These are phyloP conservation scores for Lasioglossum villosulum DNA, from an alignment of 2,888 invertebrate species.

Conservation along the genomic window DNA sequence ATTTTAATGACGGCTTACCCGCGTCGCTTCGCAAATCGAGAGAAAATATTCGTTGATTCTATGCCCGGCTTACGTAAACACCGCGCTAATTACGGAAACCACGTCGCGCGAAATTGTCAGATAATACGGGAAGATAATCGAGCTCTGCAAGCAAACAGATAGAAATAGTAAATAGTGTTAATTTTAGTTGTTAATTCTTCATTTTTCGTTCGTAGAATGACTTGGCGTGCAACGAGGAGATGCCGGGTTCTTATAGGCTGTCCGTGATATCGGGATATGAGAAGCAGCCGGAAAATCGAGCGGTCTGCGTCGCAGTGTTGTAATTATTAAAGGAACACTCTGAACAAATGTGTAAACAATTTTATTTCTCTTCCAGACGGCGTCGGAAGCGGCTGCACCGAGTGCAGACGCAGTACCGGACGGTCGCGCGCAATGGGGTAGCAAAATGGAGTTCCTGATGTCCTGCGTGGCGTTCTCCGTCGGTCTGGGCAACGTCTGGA, in stretches of 20 bases:
- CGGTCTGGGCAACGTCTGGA: slow-evolving; percentile 89
- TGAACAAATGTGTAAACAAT: background rate
- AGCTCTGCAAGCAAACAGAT: background rate
- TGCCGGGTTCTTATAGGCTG: slow-evolving; percentile 54
- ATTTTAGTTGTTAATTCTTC: background rate
- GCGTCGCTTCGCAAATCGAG: background rate
- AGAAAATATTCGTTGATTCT: background rate
- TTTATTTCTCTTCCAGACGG: background rate
- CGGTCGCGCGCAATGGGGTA: slow-evolving; percentile 85
- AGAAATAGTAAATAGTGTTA: background rate
- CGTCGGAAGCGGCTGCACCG: background rate
- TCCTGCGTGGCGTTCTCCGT: slow-evolving; percentile 89
- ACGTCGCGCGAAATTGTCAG: background rate
- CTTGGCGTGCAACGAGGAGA: slow-evolving; percentile 14
- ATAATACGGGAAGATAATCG: slow-evolving; percentile 16
- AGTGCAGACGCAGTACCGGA: background rate
- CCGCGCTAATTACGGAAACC: slow-evolving; percentile 7
- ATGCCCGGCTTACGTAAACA: slow-evolving; percentile 38
- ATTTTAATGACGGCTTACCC: slow-evolving; percentile 4
- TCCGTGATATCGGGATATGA: slow-evolving; percentile 43
- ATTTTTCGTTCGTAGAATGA: slow-evolving; percentile 40
- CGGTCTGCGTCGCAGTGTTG: slow-evolving; percentile 9
- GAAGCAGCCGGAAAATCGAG: slow-evolving; percentile 25
- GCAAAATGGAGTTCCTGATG: slow-evolving; percentile 87
- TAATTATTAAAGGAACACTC: background rate